These are phyloP conservation scores for Aphelenchoides fujianensis DNA, from an alignment of 1,140 invertebrate species.

Conservation along the genomic window DNA sequence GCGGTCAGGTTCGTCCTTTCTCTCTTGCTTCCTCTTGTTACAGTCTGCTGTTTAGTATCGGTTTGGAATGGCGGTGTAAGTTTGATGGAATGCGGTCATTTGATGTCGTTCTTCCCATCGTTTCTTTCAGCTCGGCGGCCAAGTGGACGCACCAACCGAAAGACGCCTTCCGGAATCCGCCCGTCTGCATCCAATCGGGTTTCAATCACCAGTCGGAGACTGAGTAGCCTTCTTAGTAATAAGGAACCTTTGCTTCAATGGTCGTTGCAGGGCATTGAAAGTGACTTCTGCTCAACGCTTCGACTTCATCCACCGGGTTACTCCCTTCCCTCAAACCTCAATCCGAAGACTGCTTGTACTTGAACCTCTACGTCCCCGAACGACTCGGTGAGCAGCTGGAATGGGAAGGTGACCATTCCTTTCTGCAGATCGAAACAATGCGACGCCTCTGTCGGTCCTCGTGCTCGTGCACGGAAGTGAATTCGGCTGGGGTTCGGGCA, in stretches of 20 bases:
- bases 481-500: constrained; percentile 58
- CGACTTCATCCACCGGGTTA: constrained; percentile 78
- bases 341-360: constrained; percentile 91
- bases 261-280: constrained; percentile 69
- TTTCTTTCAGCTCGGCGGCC: constrained; percentile 58
- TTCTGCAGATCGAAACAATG: constrained; percentile 20
- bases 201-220: constrained; percentile 55
- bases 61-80: constrained; percentile 63
- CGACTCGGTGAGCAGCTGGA: background rate
- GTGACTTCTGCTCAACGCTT: constrained; percentile 80
- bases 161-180: constrained; percentile 49
- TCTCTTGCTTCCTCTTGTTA: background rate
- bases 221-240: constrained; percentile 54
- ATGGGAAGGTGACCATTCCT: constrained; percentile 10
- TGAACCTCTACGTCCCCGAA: constrained; percentile 87
- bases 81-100: too few species aligned
- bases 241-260: constrained; percentile 13
- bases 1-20: constrained; percentile 67
- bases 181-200: constrained; percentile 58
- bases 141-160: constrained; percentile 62
- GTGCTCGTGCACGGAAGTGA: constrained; percentile 61
- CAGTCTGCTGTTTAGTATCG: constrained; percentile 47
- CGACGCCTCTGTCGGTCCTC: constrained; percentile 41
- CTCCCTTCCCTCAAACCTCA: constrained; percentile 82
- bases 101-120: too few species aligned